Evolutionary conservation across 1,140 invertebrate genomes (phyloP), one percentile per base, ranked within the genome.

Genomic region (Brevipalpus yothersi): DNA sequence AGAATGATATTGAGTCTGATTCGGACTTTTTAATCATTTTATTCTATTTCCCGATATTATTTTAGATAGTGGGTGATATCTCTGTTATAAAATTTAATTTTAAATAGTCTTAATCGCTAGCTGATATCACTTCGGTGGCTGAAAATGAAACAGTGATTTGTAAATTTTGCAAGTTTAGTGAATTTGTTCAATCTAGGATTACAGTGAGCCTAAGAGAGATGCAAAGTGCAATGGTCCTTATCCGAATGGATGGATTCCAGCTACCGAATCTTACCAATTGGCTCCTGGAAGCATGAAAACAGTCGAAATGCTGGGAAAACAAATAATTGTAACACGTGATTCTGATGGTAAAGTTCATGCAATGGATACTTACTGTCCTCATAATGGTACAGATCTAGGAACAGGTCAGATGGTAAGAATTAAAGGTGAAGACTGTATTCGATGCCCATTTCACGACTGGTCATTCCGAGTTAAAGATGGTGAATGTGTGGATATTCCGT

Each of bases 401-500:
- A 11, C 15, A 12, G 56, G 56, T 17, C 40, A 21, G n/a, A 39
- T 56, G 15, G 39, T 54, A 10, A 54, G 54, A 60, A 42, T 42
- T 10, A 13, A n/a, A 13, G 23, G 53, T 11, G 43, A 23, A 10
- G 40, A 62, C 0, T 86, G 83, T 66, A 75, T 92, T 7, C 79
- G 86, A 66, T 91, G 88, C 67, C 87, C 87, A 0, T 92, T 91
- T 72, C 87, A 92, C 64, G 79, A 79, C 54, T 91, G 87, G 87
- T 72, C 72, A 41, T 91, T 91, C 69, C 70, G 76, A 31, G 83
- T 80, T 0, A 69, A 72, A 17, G 79, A 82, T 67, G 88, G 87
- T 8, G 69, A 72, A 51, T 87, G 84, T 65, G 71, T 75, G 1
- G 71, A 75, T 49, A 80, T 89, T 49, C 85, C 86, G 0, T 83